phyloP scores from a whole-genome alignment of 2,888 invertebrate species.

The Alloscopus bannaensis region DNA sequence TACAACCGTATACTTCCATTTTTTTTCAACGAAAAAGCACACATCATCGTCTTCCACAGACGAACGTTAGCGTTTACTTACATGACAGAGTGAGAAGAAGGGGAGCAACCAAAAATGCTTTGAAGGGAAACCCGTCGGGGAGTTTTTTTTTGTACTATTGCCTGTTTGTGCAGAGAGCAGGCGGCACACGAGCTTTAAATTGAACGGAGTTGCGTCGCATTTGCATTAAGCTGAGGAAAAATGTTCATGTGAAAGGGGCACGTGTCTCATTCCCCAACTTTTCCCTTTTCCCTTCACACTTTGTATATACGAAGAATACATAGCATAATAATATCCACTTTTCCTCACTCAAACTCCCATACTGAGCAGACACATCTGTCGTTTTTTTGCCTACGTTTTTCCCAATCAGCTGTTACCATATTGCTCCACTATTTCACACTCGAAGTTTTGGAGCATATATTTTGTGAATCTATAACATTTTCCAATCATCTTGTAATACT shows the following conservation, averaged over 20 bases:
- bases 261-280: conserved; percentile 48
- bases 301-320: neutral
- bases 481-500: no score
- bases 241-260: conserved; percentile 41
- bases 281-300: conserved; percentile 21
- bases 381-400: no score
- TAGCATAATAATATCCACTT: no score
- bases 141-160: no score
- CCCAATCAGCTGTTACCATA: conserved; percentile 58
- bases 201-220: conserved; percentile 52
- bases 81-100: conserved; percentile 20
- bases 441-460: no score
- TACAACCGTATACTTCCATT: no score
- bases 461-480: no score
- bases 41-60: conserved; percentile 23
- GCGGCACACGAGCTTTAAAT: conserved; percentile 36
- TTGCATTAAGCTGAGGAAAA: conserved; percentile 41
- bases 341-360: neutral
- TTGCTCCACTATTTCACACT: no score
- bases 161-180: neutral
- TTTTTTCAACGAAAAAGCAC: no score
- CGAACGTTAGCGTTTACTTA: conserved; percentile 24
- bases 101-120: neutral
- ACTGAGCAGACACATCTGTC: conserved; percentile 55
- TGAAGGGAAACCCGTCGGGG: no score